Evolutionary conservation across 2,113 vertebrate genomes (phyloP).

Genomic region (Ciconia boyciana): DNA sequence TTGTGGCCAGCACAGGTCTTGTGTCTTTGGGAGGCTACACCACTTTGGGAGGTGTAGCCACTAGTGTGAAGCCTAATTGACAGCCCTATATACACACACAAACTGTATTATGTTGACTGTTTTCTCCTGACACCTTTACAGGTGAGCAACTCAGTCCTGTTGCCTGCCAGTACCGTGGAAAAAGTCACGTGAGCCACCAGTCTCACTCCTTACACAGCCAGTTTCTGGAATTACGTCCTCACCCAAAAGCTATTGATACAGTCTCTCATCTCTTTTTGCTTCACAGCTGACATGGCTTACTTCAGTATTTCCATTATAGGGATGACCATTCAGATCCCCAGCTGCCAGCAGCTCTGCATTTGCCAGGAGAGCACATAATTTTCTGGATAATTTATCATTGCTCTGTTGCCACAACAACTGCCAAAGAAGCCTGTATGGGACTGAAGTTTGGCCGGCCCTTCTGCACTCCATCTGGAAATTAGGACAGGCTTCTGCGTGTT

Average conservation of each 20-base stretch:
- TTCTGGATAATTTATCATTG: background rate
- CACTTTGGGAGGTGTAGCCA: background rate
- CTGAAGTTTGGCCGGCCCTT: rapidly evolving
- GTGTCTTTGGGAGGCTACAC: background rate
- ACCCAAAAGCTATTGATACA: background rate
- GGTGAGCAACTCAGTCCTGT: background rate
- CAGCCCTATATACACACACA: background rate
- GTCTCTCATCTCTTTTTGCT: background rate
- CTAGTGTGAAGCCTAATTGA: background rate
- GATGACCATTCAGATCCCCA: background rate
- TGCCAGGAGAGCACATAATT: background rate
- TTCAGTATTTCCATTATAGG: background rate
- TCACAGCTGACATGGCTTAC: background rate
- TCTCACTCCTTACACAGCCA: background rate
- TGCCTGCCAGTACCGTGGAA: background rate
- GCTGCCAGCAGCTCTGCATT: background rate
- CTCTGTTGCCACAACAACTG: background rate
- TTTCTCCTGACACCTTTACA: background rate
- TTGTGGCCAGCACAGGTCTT: background rate
- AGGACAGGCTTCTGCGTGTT: background rate
- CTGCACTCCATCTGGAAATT: background rate
- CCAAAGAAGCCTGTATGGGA: background rate
- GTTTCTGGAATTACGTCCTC: background rate
- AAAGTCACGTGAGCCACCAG: background rate
- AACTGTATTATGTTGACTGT: background rate